Evolutionary conservation across 2,113 vertebrate genomes (phyloP), one percentile per base, ranked within the genome.

Genomic region (Pithys albifrons): DNA sequence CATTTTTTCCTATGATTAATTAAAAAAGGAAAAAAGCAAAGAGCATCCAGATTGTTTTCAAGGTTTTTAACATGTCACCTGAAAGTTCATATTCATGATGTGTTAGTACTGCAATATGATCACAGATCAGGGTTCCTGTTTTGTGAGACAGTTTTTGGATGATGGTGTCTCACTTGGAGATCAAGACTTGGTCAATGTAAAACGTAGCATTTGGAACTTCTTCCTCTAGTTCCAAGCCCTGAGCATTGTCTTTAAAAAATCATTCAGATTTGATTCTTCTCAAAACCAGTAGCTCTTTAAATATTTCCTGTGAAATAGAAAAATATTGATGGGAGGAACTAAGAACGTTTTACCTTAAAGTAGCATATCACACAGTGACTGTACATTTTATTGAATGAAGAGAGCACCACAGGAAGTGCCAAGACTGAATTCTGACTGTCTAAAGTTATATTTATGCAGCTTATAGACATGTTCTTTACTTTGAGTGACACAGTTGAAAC

Each of bases 191-290:
- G 25, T 48, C 58, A 55, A 4, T 1, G 0, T 14, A 58, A 33
- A 80, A 61, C 0, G 0, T 5, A 39, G 12, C 18, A 52, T 66
- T 88, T 7, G 6, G 37, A 81, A 62, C 14, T 70, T n/a, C 43
- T 84, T 89, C 25, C 27, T 80, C 22, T 51, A 71, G 10, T 52
- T 78, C 39, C 66, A 6, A 54, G 19, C 19, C 31, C 22, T 70
- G 31, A 89, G 24, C 22, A 4, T 18, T 70, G 52, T 54, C 57
- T 78, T 79, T 76, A 65, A 52, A 81, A 85, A 45, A 35, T 52
- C 64, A 23, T 45, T 94, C 58, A 48, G 35, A 16, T 87, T 84
- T 91, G n/a, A 29, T 62, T 59, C 37, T 85, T 71, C 59, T 71
- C 65, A 78, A 77, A 84, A 39, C 20, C 48, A 28, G 19, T 48